Evolutionary conservation across 2,888 invertebrate species (phyloP).

Genomic region (Cerastoderma edule): DNA sequence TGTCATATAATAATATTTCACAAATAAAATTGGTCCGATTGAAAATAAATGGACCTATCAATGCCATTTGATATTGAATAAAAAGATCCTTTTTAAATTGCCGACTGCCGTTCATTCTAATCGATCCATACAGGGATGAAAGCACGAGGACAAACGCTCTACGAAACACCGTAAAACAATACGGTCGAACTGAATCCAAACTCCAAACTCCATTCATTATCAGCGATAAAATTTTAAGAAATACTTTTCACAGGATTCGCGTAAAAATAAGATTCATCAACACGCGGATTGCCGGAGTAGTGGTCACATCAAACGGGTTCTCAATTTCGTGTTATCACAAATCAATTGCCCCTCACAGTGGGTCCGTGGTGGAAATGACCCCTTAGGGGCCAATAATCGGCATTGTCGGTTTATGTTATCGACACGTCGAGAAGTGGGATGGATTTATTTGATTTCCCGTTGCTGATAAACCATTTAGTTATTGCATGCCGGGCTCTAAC

Average conservation of each 20-base stretch:
- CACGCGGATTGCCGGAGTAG: slow-evolving; percentile 3
- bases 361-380: slow-evolving; percentile 42
- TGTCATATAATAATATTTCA: no score
- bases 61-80: no score
- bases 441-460: slow-evolving; percentile 25
- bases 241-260: slow-evolving; percentile 18
- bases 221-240: slow-evolving; percentile 7
- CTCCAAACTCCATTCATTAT: no score
- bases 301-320: slow-evolving; percentile 37
- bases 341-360: slow-evolving; percentile 42
- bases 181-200: no score
- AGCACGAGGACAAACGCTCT: no score
- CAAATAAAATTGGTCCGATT: no score
- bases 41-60: no score
- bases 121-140: no score
- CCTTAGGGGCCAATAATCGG: slow-evolving; percentile 35
- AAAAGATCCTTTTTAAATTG: no score
- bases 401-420: slow-evolving; percentile 26
- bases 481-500: slow-evolving; percentile 12
- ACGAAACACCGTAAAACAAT: no score
- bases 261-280: slow-evolving; percentile 25
- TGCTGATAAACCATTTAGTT: slow-evolving; percentile 21
- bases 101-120: no score
- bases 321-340: slow-evolving; percentile 47
- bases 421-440: slow-evolving; percentile 3